A percentile compares a stretch with the other conserved stretches of the same genome.
Evolutionary conservation across 2,888 invertebrate species (phyloP).

Genomic region (Morinoia aosen): DNA sequence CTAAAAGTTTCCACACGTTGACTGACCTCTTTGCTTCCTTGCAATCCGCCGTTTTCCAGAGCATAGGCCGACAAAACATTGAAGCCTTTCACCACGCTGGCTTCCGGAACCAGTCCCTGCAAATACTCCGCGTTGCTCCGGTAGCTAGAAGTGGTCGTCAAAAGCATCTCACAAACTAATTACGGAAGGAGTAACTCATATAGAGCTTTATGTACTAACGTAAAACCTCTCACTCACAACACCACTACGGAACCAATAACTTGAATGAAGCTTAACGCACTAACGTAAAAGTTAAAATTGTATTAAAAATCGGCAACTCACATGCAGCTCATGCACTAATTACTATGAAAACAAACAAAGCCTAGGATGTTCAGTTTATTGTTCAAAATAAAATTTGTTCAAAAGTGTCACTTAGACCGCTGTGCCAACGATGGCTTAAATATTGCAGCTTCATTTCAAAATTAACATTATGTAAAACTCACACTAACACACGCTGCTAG

Average conservation of each 20-base stretch:
- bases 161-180: background rate
- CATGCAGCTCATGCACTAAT: no score
- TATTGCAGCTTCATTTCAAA: background rate
- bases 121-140: constrained; percentile 68
- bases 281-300: background rate
- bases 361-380: no score
- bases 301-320: background rate
- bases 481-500: background rate
- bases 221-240: background rate
- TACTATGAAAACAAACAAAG: no score
- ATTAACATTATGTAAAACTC: background rate
- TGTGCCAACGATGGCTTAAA: background rate
- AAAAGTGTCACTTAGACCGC: background rate
- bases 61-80: constrained; percentile 68
- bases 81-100: constrained; percentile 68
- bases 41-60: constrained; percentile 68
- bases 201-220: background rate
- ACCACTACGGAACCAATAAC: no score
- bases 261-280: background rate
- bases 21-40: constrained; percentile 68
- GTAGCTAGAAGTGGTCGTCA: constrained; percentile 58
- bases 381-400: background rate
- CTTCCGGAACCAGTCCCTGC: constrained; percentile 66
- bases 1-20: background rate
- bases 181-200: background rate